Conservation (phyloP, 2,888 invertebrate species). For the Drosophila buzzatii region DNA sequence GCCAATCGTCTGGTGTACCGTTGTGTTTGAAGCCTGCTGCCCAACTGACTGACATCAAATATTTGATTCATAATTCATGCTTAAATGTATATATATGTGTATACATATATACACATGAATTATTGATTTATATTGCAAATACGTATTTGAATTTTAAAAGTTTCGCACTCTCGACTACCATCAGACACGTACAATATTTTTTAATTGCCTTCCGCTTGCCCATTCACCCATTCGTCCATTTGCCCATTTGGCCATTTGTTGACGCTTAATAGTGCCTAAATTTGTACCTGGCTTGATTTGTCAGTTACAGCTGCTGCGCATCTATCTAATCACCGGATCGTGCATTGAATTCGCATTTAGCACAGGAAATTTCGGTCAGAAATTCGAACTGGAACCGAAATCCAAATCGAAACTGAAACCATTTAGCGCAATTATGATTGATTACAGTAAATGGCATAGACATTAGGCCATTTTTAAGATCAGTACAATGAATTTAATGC, state of each 20-base stretch:
- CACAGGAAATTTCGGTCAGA: background rate
- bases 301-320: slow-evolving; percentile 63
- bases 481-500: slow-evolving; percentile 8
- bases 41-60: slow-evolving; percentile 51
- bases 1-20: slow-evolving; percentile 33
- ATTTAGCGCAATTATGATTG: slow-evolving; percentile 36
- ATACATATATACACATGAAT: slow-evolving; percentile 1
- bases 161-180: slow-evolving; percentile 22
- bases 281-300: slow-evolving; percentile 36
- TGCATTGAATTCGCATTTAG: slow-evolving; percentile 44
- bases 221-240: slow-evolving; percentile 17
- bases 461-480: slow-evolving; percentile 29
- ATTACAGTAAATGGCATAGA: slow-evolving; percentile 32
- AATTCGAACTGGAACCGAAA: background rate
- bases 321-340: slow-evolving; percentile 64
- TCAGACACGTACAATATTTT: slow-evolving; percentile 58
- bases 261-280: slow-evolving; percentile 72
- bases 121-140: slow-evolving; percentile 52
- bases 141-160: slow-evolving; percentile 20
- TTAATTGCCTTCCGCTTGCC: slow-evolving; percentile 56
- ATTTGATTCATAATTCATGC: slow-evolving; percentile 21
- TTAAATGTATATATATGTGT: slow-evolving; percentile 15
- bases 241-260: slow-evolving; percentile 41
- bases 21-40: slow-evolving; percentile 54
- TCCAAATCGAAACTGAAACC: slow-evolving; percentile 21